These are phyloP conservation scores for Contarinia nasturtii DNA, from an alignment of 1,140 invertebrate species.

Conservation along the genomic window DNA sequence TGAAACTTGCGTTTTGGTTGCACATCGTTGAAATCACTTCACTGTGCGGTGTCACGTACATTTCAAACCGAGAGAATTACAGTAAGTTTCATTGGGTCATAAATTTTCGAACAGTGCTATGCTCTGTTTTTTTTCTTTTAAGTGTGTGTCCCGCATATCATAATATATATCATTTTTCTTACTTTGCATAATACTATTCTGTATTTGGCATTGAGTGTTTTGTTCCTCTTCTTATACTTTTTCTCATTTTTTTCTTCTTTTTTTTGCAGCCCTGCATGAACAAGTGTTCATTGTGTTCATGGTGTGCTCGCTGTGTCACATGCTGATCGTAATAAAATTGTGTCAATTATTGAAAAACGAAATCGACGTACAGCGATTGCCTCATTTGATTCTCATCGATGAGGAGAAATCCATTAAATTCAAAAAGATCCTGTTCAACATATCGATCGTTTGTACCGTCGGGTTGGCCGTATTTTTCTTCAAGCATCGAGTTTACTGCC, in stretches of 20 bases:
- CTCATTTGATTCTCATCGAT: constrained; percentile 1
- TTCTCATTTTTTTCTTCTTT: constrained; percentile 7
- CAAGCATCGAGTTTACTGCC: constrained; percentile 69
- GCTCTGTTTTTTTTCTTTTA: background rate
- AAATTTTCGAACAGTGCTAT: background rate
- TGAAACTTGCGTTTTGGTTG: constrained; percentile 62
- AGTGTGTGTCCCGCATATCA: too few species aligned
- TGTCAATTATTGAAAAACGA: constrained; percentile 14
- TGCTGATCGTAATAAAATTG: constrained; percentile 36
- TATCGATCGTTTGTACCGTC: constrained; percentile 55
- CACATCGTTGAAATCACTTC: constrained; percentile 68
- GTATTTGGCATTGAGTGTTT: background rate
- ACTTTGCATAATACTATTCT: too few species aligned
- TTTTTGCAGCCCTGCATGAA: constrained; percentile 66
- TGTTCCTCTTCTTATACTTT: constrained; percentile 1
- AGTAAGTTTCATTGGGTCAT: constrained; percentile 41
- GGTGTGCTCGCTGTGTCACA: constrained; percentile 67
- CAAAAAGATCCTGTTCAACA: constrained; percentile 54
- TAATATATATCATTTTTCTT: too few species aligned
- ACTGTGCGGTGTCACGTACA: constrained; percentile 74
- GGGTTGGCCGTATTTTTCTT: constrained; percentile 72
- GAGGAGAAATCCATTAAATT: constrained; percentile 33
- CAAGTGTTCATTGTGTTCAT: constrained; percentile 87
- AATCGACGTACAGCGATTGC: constrained; percentile 2
- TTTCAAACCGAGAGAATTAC: constrained; percentile 87